A percentile compares a stretch with the other conserved stretches of the same genome.
These are phyloP conservation scores for Ichneumon xanthorius DNA, from an alignment of 2,888 invertebrate species.

Conservation along the genomic window DNA sequence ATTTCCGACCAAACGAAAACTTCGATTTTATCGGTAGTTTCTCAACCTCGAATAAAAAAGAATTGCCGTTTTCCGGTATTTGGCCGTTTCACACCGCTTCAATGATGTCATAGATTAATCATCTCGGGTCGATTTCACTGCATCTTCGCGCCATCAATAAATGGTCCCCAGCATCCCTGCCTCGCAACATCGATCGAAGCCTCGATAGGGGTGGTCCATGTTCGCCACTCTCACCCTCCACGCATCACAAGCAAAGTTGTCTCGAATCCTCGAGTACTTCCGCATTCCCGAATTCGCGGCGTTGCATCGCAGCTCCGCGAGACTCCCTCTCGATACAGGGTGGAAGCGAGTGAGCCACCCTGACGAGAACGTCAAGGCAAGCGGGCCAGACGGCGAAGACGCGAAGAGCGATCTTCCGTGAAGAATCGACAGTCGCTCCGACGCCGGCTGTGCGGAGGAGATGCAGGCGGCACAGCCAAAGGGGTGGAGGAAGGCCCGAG, in stretches of 20 bases:
- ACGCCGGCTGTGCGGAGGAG: slow-evolving; percentile 17
- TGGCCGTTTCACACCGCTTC: background rate
- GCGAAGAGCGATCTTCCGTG: slow-evolving; percentile 51
- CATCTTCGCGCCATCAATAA: too few species aligned
- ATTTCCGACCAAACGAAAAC: too few species aligned
- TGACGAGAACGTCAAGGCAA: background rate
- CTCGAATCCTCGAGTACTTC: background rate
- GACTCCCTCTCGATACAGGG: background rate
- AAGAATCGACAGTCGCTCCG: slow-evolving; percentile 40
- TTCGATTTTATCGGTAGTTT: background rate
- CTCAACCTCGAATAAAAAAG: background rate
- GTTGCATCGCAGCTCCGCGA: background rate
- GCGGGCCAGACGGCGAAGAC: slow-evolving; percentile 36
- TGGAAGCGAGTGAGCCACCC: background rate
- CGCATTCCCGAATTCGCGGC: background rate
- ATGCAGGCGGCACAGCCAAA: slow-evolving; percentile 58
- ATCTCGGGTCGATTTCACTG: too few species aligned
- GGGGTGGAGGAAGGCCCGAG: slow-evolving; percentile 71
- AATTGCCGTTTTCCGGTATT: background rate
- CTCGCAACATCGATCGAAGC: background rate
- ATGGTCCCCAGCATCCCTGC: too few species aligned
- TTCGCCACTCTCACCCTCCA: background rate
- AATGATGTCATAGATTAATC: background rate
- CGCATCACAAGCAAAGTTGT: background rate
- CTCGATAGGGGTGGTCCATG: background rate